A percentile compares a stretch with the other conserved stretches of the same genome.
Conservation (phyloP, 2,797 vertebrate genomes). For the Gadopsis bispinosus region DNA sequence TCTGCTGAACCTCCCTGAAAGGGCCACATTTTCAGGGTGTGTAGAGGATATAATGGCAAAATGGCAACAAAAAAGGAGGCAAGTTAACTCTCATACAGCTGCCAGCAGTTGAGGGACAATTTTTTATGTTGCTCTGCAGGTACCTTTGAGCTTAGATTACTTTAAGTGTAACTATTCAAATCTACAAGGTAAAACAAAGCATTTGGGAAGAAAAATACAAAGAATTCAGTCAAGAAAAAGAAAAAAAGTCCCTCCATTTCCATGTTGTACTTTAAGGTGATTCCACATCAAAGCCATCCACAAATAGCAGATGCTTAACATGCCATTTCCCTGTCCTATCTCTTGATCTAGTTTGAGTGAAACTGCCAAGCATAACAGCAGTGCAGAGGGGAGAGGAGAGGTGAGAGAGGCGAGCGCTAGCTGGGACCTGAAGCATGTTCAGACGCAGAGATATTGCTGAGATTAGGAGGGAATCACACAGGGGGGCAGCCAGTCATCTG, state of each 20-base stretch:
- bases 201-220: background rate
- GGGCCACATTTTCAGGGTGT: conserved; percentile 14
- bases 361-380: conserved; percentile 78
- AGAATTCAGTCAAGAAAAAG: background rate
- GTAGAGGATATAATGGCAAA: background rate
- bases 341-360: conserved; percentile 72
- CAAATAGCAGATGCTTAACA: conserved; percentile 64
- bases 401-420: conserved; percentile 51
- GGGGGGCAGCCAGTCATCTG: conserved; percentile 65
- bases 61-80: background rate
- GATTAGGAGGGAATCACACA: conserved; percentile 75
- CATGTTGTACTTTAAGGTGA: conserved; percentile 22
- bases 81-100: background rate
- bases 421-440: conserved; percentile 76
- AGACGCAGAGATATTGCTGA: conserved; percentile 76
- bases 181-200: background rate
- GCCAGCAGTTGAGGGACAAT: background rate
- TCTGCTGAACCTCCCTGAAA: conserved; percentile 5
- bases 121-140: conserved; percentile 3
- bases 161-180: background rate
- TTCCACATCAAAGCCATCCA: conserved; percentile 47
- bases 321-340: conserved; percentile 68
- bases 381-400: conserved; percentile 34
- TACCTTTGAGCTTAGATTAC: background rate
- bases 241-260: background rate